Conservation (phyloP, 2,113 vertebrate genomes). For the Oryzias melastigma region DNA sequence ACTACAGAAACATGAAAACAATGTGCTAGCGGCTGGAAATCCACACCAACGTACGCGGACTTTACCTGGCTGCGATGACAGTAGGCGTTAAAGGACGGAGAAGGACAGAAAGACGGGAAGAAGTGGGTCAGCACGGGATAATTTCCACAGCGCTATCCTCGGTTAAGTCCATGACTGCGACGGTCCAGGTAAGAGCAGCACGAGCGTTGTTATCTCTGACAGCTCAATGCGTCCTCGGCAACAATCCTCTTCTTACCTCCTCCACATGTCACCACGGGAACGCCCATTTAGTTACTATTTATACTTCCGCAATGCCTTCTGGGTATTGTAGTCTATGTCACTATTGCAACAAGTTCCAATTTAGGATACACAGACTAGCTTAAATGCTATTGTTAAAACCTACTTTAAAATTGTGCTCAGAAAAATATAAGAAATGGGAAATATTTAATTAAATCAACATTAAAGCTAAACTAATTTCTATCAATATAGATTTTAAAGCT, state of each 20-base stretch:
- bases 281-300: constrained; percentile 68
- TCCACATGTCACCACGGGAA: constrained; percentile 75
- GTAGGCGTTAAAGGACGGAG: constrained; percentile 24
- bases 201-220: constrained; percentile 67
- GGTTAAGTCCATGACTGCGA: constrained; percentile 76
- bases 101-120: constrained; percentile 12
- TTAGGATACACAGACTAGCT: too few species aligned
- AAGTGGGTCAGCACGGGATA: constrained; percentile 67
- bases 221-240: constrained; percentile 62
- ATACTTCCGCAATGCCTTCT: constrained; percentile 49
- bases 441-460: too few species aligned
- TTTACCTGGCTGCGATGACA: constrained; percentile 69
- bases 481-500: too few species aligned
- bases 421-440: too few species aligned
- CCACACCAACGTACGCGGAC: constrained; percentile 16
- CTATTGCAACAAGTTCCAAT: too few species aligned
- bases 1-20: constrained; percentile 2
- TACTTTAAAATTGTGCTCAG: too few species aligned
- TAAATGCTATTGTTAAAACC: too few species aligned
- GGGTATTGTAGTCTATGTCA: constrained; percentile 68
- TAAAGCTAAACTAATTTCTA: too few species aligned
- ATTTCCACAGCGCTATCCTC: constrained; percentile 63
- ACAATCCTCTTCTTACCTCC: constrained; percentile 73
- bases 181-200: constrained; percentile 63
- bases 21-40: constrained; percentile 17